Percentiles rank a stretch among this genome's conserved stretches.
These are phyloP conservation scores for Oceanodroma tethys DNA, from an alignment of 2,113 vertebrate species.

Conservation along the genomic window DNA sequence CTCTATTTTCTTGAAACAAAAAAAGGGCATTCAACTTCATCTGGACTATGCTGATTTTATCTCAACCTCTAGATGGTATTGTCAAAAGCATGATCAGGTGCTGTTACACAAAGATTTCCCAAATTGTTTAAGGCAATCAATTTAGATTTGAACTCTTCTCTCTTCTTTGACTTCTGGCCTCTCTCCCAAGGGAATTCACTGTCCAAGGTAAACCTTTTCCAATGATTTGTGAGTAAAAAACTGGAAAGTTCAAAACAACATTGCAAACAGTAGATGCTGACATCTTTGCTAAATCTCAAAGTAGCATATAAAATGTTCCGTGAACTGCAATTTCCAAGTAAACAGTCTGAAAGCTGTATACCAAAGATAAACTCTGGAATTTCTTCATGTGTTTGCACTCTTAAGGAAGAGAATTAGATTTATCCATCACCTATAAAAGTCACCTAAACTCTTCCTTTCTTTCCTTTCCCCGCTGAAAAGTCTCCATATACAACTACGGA, in stretches of 20 bases:
- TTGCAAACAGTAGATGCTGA: not conserved
- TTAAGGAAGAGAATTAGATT: not conserved
- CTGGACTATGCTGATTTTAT: not conserved
- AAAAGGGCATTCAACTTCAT: not conserved
- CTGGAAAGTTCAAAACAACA: not conserved
- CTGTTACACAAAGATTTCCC: not conserved
- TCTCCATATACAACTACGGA: not conserved
- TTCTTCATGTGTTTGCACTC: not conserved
- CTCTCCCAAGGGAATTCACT: not conserved
- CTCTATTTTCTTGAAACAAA: not conserved
- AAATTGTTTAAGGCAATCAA: not conserved
- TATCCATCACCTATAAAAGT: not conserved
- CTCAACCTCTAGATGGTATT: not conserved
- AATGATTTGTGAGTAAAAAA: not conserved
- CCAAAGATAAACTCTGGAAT: not conserved
- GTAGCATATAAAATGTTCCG: not conserved
- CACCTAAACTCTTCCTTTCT: not conserved
- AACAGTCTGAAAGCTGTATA: not conserved
- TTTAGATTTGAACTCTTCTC: not conserved
- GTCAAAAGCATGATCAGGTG: not conserved
- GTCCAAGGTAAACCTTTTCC: not conserved
- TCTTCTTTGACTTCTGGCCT: not conserved
- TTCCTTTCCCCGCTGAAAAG: not conserved
- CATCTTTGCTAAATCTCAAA: not conserved
- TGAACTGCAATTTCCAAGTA: not conserved